Conservation (phyloP, 2,888 invertebrate species). For the Scaptomyza tumidula region DNA sequence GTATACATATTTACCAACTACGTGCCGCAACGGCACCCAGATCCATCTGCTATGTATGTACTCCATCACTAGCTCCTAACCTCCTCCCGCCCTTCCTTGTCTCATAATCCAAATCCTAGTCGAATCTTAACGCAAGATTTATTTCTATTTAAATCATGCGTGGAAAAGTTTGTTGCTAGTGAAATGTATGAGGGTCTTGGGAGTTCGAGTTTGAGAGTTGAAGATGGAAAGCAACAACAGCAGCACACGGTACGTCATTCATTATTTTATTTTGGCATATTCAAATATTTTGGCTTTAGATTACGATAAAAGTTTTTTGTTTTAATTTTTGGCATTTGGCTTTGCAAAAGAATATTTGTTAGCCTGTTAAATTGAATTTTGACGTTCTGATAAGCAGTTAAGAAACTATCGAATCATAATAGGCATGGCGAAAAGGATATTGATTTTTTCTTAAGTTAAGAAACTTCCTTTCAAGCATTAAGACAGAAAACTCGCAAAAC, state of each 20-base stretch:
- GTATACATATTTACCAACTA: slow-evolving; percentile 80
- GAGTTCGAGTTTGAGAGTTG: slow-evolving; percentile 2
- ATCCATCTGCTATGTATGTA: slow-evolving; percentile 6
- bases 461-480: too few species aligned
- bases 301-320: slow-evolving; percentile 60
- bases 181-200: slow-evolving; percentile 23
- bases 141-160: slow-evolving; percentile 80
- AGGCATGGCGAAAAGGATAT: too few species aligned
- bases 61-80: background rate
- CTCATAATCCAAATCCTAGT: slow-evolving; percentile 77
- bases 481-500: too few species aligned
- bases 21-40: slow-evolving; percentile 66
- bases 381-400: slow-evolving; percentile 41
- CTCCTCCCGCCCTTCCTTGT: slow-evolving; percentile 19
- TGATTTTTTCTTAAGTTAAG: too few species aligned
- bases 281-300: slow-evolving; percentile 79
- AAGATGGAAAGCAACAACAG: background rate
- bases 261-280: slow-evolving; percentile 71
- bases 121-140: slow-evolving; percentile 78
- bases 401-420: slow-evolving; percentile 18
- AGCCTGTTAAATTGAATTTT: slow-evolving; percentile 49
- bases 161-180: slow-evolving; percentile 61
- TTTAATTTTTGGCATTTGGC: slow-evolving; percentile 12
- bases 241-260: slow-evolving; percentile 52
- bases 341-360: slow-evolving; percentile 12